Evolutionary conservation across 2,888 invertebrate genomes (phyloP), one percentile per base, ranked within the genome.

Genomic region (Nysson spinosus): DNA sequence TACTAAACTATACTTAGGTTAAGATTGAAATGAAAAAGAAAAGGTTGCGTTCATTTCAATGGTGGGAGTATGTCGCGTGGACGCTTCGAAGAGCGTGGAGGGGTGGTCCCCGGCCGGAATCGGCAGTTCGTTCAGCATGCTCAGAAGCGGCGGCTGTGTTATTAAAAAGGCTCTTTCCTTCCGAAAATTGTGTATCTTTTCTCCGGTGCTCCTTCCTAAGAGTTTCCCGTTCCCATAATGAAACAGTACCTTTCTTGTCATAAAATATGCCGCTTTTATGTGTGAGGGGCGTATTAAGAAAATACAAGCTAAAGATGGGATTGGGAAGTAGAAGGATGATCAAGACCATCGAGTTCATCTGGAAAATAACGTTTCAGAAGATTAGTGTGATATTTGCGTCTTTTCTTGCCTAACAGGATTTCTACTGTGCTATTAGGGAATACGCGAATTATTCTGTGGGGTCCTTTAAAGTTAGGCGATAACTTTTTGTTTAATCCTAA

Each of bases 291-390:
- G n/a, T 22, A 11, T 37, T 24, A 24, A 6, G 4, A 26, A 26
- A 47, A 4, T 26, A 26, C 4, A 16, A 4, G 11, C 47, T 26
- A 6, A 11, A 3, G n/a, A 26, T 17, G 1, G 17, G 26, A 12
- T 26, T 24, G 7, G 35, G 47, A 16, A 47, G 26, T 26, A 47
- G 26, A 17, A 35, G 47, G 35, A 17, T n/a, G 7, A 12, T 1
- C 4, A 20, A 6, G 2, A 40, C 9, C 22, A 16, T 20, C 16
- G 2, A 35, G 7, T 5, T 50, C 57, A 57, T 57, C 43, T 57
- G 57, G 12, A 58, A 58, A 1, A 46, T 32, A 46, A 3, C n/a
- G 40, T 46, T 58, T 58, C 4, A 44, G 1, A 0, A 58, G 9
- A 4, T 51, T 58, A 40, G 46, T 34, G 9, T 52, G 52, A 34